Percentiles rank a stretch among this genome's conserved stretches.
Conservation (phyloP, 2,797 vertebrate genomes). For the Neomorphus geoffroyi region DNA sequence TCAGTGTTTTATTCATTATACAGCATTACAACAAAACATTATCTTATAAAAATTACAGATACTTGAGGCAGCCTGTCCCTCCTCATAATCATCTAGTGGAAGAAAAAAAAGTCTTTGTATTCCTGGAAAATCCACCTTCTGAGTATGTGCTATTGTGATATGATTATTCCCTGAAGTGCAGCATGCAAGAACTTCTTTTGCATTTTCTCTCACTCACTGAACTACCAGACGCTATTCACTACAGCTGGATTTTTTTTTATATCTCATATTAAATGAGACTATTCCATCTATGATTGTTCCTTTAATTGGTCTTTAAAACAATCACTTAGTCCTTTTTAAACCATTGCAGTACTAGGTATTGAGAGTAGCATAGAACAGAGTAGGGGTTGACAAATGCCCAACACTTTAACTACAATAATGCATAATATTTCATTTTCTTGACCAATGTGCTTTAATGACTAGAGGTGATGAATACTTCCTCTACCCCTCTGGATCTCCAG, state of each 20-base stretch:
- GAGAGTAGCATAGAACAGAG: background rate
- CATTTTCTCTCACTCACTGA: background rate
- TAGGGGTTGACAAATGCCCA: background rate
- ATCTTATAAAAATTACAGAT: constrained; percentile 23
- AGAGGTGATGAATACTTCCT: background rate
- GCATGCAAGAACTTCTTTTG: background rate
- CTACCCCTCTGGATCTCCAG: background rate
- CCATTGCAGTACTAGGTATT: background rate
- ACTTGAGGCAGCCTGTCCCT: background rate
- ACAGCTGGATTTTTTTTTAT: background rate
- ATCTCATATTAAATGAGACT: background rate
- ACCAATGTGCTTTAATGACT: background rate
- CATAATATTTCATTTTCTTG: background rate
- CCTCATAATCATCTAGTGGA: background rate
- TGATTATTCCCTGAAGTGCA: background rate
- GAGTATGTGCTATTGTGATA: background rate
- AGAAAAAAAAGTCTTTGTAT: background rate
- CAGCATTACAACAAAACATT: background rate
- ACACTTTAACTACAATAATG: background rate
- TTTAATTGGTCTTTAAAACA: background rate
- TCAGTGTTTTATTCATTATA: background rate
- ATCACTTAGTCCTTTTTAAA: background rate
- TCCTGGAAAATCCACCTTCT: background rate
- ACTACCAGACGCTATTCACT: background rate
- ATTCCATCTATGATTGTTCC: background rate